Conservation (phyloP, 1,140 invertebrate species). For the Drosophila lini region DNA sequence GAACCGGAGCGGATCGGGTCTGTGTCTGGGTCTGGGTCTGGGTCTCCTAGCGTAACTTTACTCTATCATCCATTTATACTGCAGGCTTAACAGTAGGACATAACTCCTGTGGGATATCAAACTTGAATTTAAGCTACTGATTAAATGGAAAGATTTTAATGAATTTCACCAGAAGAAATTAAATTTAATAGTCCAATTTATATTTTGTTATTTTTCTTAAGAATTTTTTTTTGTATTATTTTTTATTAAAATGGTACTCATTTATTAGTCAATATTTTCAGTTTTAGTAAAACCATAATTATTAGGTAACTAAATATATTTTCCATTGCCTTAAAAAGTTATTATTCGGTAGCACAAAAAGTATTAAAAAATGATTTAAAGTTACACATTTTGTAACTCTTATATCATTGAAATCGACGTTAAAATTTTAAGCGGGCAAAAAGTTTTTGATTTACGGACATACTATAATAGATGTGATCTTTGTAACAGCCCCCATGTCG, state of each 20-base stretch:
- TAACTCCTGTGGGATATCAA: too few species aligned
- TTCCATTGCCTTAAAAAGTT: neutral
- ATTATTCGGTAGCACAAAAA: constrained; percentile 10
- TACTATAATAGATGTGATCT: neutral
- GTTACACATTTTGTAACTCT: neutral
- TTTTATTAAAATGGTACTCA: neutral
- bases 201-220: neutral
- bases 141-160: neutral
- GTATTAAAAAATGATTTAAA: neutral
- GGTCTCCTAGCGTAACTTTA: constrained; percentile 20
- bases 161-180: neutral
- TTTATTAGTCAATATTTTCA: too few species aligned
- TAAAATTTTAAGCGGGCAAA: too few species aligned
- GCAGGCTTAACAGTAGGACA: neutral
- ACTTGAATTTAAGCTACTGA: neutral
- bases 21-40: constrained; percentile 16
- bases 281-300: neutral
- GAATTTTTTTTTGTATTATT: neutral
- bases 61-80: constrained; percentile 28
- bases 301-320: neutral
- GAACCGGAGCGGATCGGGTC: constrained; percentile 24
- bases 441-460: constrained; percentile 5
- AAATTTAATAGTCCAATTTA: neutral
- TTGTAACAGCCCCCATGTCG: constrained; percentile 37
- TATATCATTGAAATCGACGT: neutral